Evolutionary conservation across 2,113 vertebrate genomes (phyloP), one percentile per base, ranked within the genome.

Genomic region (Actenoides lindsayi): DNA sequence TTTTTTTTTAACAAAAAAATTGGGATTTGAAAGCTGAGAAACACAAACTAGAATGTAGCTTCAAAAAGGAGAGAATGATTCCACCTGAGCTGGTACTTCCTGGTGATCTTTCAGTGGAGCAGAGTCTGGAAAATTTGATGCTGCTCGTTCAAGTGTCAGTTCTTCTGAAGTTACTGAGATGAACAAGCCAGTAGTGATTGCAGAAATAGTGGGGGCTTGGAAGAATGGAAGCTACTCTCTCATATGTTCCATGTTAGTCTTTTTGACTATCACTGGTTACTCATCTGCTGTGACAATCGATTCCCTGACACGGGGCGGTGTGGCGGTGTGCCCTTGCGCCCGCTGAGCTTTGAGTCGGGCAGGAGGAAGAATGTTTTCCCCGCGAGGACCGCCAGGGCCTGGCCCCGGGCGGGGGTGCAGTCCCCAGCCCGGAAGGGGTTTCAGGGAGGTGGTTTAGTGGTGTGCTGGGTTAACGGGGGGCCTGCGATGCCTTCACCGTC

Each of bases 211-310:
- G 24, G 18, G 16, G 12, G 11, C 7, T 16, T 27, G 42, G 23
- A 15, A 60, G 37, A 35, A 6, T 17, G 4, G 50, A 46, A 35
- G 19, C 19, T 16, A 13, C 0, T n/a, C 4, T 4, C 63, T 63
- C 0, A 0, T 21, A 6, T 46, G 24, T 33, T 44, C 20, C 6
- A 2, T 2, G 19, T 37, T 74, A 16, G 19, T 48, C 3, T 25
- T 59, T 77, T 25, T 18, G 35, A 12, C 14, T 44, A 11, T 12
- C 13, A 21, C 15, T 4, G 7, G 46, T 17, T 75, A 33, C 50
- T 63, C 8, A 3, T 11, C 44, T 0, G 0, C 56, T 68, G 35
- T 31, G 37, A 37, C 44, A 44, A 42, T 16, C 16, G 16, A 1
- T 56, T 17, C 60, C 17, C 1, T 7, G n/a, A 37, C 23, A n/a